A percentile compares a stretch with the other conserved stretches of the same genome.
Conservation (phyloP, 2,797 vertebrate genomes). For the Acipenser transmontanus region DNA sequence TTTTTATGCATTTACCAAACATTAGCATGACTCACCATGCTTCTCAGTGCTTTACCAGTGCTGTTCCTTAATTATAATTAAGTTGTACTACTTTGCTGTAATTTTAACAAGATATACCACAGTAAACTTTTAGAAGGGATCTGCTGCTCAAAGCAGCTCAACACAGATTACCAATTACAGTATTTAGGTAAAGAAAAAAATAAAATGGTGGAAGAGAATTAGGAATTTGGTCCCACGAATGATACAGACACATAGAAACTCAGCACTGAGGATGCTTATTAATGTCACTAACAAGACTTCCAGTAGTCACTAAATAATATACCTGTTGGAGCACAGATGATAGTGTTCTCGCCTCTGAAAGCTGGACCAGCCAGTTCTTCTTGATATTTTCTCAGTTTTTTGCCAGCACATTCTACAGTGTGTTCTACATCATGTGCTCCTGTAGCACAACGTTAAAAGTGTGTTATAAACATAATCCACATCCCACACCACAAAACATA, state of each 20-base stretch:
- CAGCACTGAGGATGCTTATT: not conserved
- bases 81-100: too few relatives aligned
- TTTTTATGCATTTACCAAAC: not conserved
- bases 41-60: too few relatives aligned
- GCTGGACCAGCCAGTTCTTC: slow-evolving; percentile 28
- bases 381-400: slow-evolving; percentile 33
- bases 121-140: too few relatives aligned
- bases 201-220: too few relatives aligned
- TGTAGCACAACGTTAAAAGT: not conserved
- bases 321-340: slow-evolving; percentile 44
- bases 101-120: too few relatives aligned
- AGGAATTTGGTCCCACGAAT: not conserved
- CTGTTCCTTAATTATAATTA: too few relatives aligned
- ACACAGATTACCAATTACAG: too few relatives aligned
- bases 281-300: not conserved
- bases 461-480: too few relatives aligned
- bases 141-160: too few relatives aligned
- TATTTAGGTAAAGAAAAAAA: too few relatives aligned
- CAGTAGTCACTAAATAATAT: not conserved
- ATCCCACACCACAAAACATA: too few relatives aligned
- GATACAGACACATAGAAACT: not conserved
- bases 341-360: slow-evolving; percentile 30
- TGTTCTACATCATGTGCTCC: not conserved
- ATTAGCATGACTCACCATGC: not conserved
- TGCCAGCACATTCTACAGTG: slow-evolving; percentile 9